These are phyloP conservation scores for Procapra przewalskii DNA, from an alignment of 2,113 vertebrate species.

Conservation along the genomic window DNA sequence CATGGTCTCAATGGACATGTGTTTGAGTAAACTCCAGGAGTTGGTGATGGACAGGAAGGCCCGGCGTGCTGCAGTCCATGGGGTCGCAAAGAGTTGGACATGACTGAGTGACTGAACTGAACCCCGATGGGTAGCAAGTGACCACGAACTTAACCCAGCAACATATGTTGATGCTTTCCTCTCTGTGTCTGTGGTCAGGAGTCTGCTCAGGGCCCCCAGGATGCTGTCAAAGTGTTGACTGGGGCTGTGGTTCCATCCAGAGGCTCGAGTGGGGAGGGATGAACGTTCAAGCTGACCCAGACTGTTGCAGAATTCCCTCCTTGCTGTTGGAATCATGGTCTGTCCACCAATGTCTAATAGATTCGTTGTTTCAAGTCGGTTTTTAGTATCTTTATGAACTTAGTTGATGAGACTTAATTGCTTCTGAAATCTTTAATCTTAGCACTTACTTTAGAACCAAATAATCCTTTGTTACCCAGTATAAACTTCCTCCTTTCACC, in stretches of 20 bases:
- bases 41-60: neutral
- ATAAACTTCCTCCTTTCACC: neutral
- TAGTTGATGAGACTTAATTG: neutral
- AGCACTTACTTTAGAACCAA: neutral
- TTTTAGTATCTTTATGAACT: neutral
- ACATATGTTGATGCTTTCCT: neutral
- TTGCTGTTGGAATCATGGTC: neutral
- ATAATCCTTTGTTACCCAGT: neutral
- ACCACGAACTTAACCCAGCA: too few relatives aligned
- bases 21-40: neutral
- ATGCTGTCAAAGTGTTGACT: too few relatives aligned
- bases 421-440: neutral
- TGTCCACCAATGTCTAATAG: neutral
- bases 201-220: neutral
- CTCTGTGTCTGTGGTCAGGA: neutral
- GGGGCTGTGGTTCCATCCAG: neutral
- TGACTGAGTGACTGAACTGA: neutral
- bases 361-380: neutral
- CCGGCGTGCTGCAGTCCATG: fast-evolving
- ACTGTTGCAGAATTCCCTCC: neutral
- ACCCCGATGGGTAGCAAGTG: neutral
- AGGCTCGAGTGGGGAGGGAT: too few relatives aligned
- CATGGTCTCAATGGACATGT: neutral
- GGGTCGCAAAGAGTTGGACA: neutral
- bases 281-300: neutral